A percentile compares a stretch with the other conserved stretches of the same genome.
These are phyloP conservation scores for Eucera pruinosa DNA, from an alignment of 2,888 invertebrate species.

Conservation along the genomic window DNA sequence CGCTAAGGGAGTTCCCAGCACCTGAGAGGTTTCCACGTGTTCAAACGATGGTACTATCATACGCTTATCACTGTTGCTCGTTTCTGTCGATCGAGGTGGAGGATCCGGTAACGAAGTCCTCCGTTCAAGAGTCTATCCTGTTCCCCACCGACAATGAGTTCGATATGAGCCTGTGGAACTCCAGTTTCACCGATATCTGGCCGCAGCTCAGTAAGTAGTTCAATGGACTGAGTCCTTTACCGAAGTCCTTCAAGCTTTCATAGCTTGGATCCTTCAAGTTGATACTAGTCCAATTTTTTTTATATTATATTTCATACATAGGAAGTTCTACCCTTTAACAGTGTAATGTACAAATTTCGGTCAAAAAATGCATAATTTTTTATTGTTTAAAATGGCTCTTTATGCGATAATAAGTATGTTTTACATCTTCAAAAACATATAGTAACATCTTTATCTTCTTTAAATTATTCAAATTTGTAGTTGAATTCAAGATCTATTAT, in stretches of 20 bases:
- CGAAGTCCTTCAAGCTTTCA: conserved; percentile 7
- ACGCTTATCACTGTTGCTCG: conserved; percentile 98
- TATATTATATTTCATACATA: no score
- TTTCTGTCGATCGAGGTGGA: conserved; percentile 88
- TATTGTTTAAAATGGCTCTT: no score
- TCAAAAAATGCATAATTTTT: no score
- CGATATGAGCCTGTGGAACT: conserved; percentile 92
- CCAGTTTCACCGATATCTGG: conserved; percentile 92
- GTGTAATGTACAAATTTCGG: no score
- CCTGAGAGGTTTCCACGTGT: conserved; percentile 94
- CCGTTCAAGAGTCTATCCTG: conserved; percentile 88
- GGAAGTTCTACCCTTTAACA: no score
- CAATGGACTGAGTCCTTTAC: not conserved
- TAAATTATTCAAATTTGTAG: no score
- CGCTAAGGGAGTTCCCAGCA: conserved; percentile 93
- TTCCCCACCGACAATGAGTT: conserved; percentile 90
- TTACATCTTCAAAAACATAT: no score
- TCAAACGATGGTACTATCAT: conserved; percentile 93
- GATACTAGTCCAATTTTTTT: not conserved
- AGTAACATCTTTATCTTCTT: no score
- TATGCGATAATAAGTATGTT: no score
- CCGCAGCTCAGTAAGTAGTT: conserved; percentile 90
- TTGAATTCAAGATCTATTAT: no score
- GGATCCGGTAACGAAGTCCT: conserved; percentile 78
- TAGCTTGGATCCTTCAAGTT: not conserved